phyloP scores from a whole-genome alignment of 2,113 vertebrate genomes.

The Lichenostomus cassidix region DNA sequence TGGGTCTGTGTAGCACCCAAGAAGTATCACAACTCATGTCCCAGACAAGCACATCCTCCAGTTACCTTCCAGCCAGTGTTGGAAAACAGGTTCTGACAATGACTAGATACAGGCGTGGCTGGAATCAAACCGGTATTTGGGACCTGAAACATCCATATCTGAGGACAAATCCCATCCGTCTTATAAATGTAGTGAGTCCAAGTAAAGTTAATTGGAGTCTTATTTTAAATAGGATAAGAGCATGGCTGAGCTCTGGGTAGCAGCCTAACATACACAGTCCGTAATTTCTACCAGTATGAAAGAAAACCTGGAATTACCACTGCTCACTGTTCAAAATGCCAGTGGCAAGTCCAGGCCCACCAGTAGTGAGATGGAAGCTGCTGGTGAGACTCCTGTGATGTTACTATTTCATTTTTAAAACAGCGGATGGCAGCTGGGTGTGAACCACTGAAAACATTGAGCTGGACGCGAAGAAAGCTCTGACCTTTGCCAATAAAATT shows the following conservation, averaged over 20 bases:
- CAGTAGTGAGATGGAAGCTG: neutral
- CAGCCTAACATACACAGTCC: neutral
- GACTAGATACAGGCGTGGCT: neutral
- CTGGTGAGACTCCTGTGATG: neutral
- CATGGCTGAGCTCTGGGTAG: neutral
- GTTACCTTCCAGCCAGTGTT: neutral
- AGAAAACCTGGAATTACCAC: neutral
- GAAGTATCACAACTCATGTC: neutral
- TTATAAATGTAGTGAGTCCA: neutral
- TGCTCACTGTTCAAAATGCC: neutral
- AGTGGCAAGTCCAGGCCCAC: neutral
- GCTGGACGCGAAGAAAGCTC: fast-evolving
- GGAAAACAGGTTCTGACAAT: neutral
- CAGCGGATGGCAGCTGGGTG: neutral
- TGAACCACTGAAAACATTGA: neutral
- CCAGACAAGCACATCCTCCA: neutral
- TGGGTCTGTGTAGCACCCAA: neutral
- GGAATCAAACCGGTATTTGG: neutral
- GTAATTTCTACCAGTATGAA: neutral
- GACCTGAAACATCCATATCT: neutral
- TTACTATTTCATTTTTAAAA: neutral
- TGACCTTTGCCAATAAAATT: neutral
- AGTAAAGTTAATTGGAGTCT: neutral
- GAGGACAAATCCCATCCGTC: neutral
- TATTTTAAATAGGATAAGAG: neutral